Conservation (phyloP, 2,113 vertebrate species). For the Galemys pyrenaicus region DNA sequence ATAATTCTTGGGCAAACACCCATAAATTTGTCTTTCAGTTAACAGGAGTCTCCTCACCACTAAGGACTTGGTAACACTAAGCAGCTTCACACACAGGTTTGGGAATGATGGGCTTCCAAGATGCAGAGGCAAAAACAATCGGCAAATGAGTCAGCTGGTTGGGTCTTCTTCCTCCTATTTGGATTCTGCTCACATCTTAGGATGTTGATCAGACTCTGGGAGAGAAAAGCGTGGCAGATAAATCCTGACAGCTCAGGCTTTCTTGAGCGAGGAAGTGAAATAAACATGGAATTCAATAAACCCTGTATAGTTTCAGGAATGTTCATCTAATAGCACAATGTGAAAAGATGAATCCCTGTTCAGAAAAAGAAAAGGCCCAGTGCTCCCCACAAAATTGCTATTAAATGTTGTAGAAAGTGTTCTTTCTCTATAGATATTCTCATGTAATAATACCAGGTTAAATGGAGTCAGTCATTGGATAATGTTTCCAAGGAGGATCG, state of each 20-base stretch:
- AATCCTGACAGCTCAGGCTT: neutral
- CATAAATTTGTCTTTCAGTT: neutral
- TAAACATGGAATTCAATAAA: neutral
- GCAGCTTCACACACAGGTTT: neutral
- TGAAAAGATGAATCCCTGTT: neutral
- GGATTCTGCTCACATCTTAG: neutral
- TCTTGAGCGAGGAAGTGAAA: neutral
- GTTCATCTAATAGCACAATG: neutral
- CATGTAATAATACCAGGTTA: neutral
- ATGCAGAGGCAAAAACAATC: neutral
- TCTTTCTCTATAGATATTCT: neutral
- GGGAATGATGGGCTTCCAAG: neutral
- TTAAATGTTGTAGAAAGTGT: neutral
- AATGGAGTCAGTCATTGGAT: neutral
- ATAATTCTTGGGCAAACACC: neutral
- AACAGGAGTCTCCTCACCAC: neutral
- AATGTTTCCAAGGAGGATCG: conserved; percentile 22
- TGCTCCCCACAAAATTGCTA: neutral
- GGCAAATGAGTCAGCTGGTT: neutral
- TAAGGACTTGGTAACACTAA: neutral
- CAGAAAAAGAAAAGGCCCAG: neutral
- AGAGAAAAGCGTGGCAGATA: too few species aligned
- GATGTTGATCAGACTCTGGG: neutral
- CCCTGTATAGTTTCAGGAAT: neutral
- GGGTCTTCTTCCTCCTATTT: neutral